Conservation (phyloP, 2,113 vertebrate species). For the Grus americana region DNA sequence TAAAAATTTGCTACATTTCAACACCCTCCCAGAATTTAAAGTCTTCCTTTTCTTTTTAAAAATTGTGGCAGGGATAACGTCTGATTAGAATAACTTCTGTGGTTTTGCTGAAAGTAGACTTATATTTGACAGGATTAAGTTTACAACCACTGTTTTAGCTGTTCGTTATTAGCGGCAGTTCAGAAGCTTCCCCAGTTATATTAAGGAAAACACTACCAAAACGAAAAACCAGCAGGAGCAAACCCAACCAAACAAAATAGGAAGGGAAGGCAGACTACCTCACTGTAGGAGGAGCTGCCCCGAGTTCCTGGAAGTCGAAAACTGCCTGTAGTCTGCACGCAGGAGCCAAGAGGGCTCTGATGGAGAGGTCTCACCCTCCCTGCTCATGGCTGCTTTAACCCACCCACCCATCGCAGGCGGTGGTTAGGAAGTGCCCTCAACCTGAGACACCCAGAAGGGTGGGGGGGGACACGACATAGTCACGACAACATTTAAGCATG, state of each 20-base stretch:
- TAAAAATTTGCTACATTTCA: neutral
- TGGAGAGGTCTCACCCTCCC: neutral
- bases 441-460: neutral
- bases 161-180: neutral
- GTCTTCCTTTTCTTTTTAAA: neutral
- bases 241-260: neutral
- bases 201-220: neutral
- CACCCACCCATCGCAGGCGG: neutral
- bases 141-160: neutral
- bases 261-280: neutral
- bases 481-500: neutral
- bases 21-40: neutral
- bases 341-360: neutral
- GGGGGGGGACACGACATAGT: rapidly evolving
- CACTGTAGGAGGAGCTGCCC: neutral
- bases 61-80: neutral
- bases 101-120: neutral
- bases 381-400: neutral
- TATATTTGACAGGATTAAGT: neutral
- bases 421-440: neutral
- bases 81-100: neutral
- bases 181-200: neutral
- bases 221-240: neutral
- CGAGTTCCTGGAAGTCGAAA: neutral
- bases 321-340: neutral